A percentile compares a stretch with the other conserved stretches of the same genome.
Evolutionary conservation across 1,140 invertebrate species (phyloP).

Genomic region (Zaprionus gabonicus): DNA sequence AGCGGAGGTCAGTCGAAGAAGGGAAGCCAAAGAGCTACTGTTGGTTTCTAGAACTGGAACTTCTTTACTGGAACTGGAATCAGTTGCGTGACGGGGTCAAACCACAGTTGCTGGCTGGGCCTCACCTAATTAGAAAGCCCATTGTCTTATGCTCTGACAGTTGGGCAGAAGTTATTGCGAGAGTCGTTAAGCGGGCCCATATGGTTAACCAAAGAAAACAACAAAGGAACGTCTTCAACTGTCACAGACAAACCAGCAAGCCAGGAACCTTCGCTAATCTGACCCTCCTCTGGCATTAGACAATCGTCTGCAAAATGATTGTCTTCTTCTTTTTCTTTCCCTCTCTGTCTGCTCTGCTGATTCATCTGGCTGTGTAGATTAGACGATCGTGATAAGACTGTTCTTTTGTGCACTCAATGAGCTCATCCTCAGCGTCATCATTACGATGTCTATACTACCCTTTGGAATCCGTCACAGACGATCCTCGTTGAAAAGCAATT

Average conservation of each 20-base stretch:
- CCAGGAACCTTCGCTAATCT: constrained; percentile 57
- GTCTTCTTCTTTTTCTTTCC: constrained; percentile 11
- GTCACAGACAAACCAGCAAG: constrained; percentile 33
- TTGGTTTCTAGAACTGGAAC: constrained; percentile 7
- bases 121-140: constrained; percentile 67
- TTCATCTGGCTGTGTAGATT: constrained; percentile 67
- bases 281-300: constrained; percentile 35
- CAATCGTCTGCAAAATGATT: constrained; percentile 21
- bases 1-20: constrained; percentile 25
- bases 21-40: constrained; percentile 48
- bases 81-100: background rate
- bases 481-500: constrained; percentile 72
- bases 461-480: constrained; percentile 52
- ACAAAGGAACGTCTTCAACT: constrained; percentile 49
- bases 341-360: constrained; percentile 52
- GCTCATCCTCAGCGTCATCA: constrained; percentile 67
- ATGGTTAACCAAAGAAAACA: constrained; percentile 55
- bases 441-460: background rate
- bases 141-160: constrained; percentile 71
- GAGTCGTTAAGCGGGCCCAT: constrained; percentile 41
- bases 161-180: constrained; percentile 52
- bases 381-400: constrained; percentile 73
- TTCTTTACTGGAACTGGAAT: constrained; percentile 4
- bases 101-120: constrained; percentile 15
- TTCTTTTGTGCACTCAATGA: constrained; percentile 69